Percentiles rank a stretch among this genome's conserved stretches.
phyloP scores from a whole-genome alignment of 2,113 vertebrate genomes.

The Lethenteron camtschaticum region DNA sequence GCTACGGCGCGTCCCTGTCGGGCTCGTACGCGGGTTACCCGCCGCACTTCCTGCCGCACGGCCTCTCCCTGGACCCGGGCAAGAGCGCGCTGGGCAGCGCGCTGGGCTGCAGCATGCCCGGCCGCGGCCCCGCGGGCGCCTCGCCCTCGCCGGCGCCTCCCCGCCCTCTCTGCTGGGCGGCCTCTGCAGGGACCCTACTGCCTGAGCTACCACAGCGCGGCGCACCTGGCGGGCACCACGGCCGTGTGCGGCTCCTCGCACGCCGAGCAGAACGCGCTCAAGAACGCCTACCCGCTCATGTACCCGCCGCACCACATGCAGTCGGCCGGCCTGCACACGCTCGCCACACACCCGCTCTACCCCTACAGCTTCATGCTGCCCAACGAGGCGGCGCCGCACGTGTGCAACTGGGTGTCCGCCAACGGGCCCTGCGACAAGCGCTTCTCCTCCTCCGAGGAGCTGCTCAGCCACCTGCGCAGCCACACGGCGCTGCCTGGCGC shows the following conservation, averaged over 20 bases:
- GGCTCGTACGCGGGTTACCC: conserved; percentile 66
- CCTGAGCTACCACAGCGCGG: conserved; percentile 82
- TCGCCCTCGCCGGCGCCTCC: conserved; percentile 71
- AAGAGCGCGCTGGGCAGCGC: conserved; percentile 62
- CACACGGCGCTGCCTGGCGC: conserved; percentile 75
- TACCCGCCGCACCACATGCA: conserved; percentile 61
- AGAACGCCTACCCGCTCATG: conserved; percentile 62
- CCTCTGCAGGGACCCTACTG: conserved; percentile 81
- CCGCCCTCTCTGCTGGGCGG: conserved; percentile 75
- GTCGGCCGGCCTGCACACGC: conserved; percentile 38
- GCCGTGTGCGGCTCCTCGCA: conserved; percentile 49
- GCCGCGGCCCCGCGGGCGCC: conserved; percentile 45
- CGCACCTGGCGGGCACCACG: conserved; percentile 57
- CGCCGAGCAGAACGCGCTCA: conserved; percentile 56
- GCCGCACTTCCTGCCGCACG: conserved; percentile 56
- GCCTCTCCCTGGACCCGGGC: conserved; percentile 63
- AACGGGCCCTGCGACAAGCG: conserved; percentile 91
- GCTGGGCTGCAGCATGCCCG: conserved; percentile 41
- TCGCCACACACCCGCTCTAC: conserved; percentile 61
- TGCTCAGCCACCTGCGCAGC: conserved; percentile 77
- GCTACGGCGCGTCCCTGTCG: conserved; percentile 60
- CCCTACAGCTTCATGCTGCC: conserved; percentile 78
- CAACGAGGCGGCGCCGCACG: conserved; percentile 65
- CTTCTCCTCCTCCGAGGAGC: conserved; percentile 76
- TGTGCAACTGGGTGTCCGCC: conserved; percentile 87